Evolutionary conservation across 2,888 invertebrate species (phyloP).

Genomic region (Julus scandinavius): DNA sequence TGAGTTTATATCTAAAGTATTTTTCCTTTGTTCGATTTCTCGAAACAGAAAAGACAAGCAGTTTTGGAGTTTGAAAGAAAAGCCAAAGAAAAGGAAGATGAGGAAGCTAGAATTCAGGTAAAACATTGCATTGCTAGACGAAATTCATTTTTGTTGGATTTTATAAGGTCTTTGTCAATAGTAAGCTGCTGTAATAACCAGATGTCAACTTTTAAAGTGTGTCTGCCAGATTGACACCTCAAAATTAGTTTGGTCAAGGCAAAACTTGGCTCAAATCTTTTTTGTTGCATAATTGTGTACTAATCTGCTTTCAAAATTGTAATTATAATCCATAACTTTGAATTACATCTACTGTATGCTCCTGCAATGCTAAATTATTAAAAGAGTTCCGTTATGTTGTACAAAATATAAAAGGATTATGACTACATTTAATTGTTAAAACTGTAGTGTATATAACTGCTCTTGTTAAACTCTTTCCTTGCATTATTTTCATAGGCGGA

Average conservation of each 20-base stretch:
- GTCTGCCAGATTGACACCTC: too few relatives aligned
- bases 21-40: neutral
- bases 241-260: too few relatives aligned
- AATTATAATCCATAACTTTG: too few relatives aligned
- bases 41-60: conserved; percentile 64
- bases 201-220: too few relatives aligned
- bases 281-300: too few relatives aligned
- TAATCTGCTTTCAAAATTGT: too few relatives aligned
- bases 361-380: too few relatives aligned
- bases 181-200: too few relatives aligned
- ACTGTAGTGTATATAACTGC: neutral
- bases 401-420: neutral
- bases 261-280: too few relatives aligned
- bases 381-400: too few relatives aligned
- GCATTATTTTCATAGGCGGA: conserved; percentile 72
- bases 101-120: conserved; percentile 64
- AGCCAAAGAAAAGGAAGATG: conserved; percentile 78
- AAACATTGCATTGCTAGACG: neutral
- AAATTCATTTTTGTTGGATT: neutral
- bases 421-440: neutral
- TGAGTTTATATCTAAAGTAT: neutral
- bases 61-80: conserved; percentile 68
- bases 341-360: too few relatives aligned
- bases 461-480: neutral
- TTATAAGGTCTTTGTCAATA: neutral